Conservation (phyloP, 2,888 invertebrate species). For the Diogma glabrata region DNA sequence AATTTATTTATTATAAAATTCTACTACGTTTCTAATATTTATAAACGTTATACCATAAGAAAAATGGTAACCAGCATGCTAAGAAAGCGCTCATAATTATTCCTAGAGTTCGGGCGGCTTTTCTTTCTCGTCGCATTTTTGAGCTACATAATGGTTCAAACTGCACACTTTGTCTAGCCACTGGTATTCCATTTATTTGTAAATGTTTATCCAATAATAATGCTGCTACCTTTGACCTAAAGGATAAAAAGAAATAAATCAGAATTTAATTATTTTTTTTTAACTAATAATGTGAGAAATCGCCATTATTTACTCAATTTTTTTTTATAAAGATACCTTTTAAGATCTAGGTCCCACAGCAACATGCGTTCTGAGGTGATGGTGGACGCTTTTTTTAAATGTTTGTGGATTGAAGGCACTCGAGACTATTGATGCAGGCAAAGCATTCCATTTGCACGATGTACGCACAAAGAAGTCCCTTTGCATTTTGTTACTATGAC, state of each 20-base stretch:
- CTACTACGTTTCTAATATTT: neutral
- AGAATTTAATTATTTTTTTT: too few relatives aligned
- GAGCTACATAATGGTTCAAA: conserved; percentile 66
- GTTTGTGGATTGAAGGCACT: too few relatives aligned
- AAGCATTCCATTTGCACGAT: too few relatives aligned
- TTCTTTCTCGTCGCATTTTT: conserved; percentile 80
- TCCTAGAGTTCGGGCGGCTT: conserved; percentile 86
- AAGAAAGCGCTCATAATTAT: conserved; percentile 95
- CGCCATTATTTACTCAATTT: too few relatives aligned
- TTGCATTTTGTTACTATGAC: too few relatives aligned
- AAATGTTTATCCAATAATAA: conserved; percentile 77
- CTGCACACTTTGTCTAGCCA: conserved; percentile 53
- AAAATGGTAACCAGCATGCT: conserved; percentile 92
- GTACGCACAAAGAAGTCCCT: too few relatives aligned
- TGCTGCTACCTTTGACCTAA: conserved; percentile 79
- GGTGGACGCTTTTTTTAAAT: too few relatives aligned
- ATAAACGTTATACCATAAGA: conserved; percentile 58
- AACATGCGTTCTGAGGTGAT: too few relatives aligned
- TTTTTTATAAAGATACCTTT: too few relatives aligned
- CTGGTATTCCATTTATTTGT: conserved; percentile 79
- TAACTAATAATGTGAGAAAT: too few relatives aligned
- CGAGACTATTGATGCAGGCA: too few relatives aligned
- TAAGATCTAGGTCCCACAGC: too few relatives aligned
- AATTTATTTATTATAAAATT: neutral
- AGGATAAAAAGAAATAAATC: conserved; percentile 18